Evolutionary conservation across 2,888 invertebrate species (phyloP).

Genomic region (Ophonus ardosiacus): DNA sequence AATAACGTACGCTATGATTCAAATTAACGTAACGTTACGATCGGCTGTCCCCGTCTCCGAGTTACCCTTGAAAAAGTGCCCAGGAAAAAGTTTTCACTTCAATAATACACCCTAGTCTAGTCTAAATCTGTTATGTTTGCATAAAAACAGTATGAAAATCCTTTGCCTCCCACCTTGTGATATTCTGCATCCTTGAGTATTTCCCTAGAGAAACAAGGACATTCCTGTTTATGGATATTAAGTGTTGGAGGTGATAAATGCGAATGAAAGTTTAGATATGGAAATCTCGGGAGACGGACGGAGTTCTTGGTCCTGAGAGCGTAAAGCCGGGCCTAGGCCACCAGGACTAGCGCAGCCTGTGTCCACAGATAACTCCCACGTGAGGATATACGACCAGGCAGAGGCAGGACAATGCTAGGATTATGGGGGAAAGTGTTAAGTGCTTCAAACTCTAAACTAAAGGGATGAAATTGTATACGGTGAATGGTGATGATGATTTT

Average conservation of each 20-base stretch:
- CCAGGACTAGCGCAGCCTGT: not conserved
- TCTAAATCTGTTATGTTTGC: no score
- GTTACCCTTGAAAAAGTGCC: no score
- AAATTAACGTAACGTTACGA: no score
- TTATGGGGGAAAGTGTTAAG: not conserved
- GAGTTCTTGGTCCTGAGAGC: slow-evolving; percentile 37
- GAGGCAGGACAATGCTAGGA: slow-evolving; percentile 1
- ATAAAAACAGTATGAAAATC: no score
- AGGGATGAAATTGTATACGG: not conserved
- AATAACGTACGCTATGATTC: no score
- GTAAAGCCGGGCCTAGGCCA: not conserved
- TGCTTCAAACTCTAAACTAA: not conserved
- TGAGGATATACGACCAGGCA: not conserved
- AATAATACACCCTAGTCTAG: no score
- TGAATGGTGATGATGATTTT: not conserved
- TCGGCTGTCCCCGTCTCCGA: no score
- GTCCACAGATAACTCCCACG: slow-evolving; percentile 28
- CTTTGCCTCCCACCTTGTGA: no score
- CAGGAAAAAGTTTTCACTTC: no score
- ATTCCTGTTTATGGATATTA: slow-evolving; percentile 62
- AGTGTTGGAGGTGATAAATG: slow-evolving; percentile 60
- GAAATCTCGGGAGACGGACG: slow-evolving; percentile 53
- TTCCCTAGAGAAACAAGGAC: slow-evolving; percentile 54
- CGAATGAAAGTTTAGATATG: slow-evolving; percentile 61
- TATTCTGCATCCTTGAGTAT: not conserved